phyloP scores from a whole-genome alignment of 2,888 invertebrate genomes.

The Melanophora roralis region DNA sequence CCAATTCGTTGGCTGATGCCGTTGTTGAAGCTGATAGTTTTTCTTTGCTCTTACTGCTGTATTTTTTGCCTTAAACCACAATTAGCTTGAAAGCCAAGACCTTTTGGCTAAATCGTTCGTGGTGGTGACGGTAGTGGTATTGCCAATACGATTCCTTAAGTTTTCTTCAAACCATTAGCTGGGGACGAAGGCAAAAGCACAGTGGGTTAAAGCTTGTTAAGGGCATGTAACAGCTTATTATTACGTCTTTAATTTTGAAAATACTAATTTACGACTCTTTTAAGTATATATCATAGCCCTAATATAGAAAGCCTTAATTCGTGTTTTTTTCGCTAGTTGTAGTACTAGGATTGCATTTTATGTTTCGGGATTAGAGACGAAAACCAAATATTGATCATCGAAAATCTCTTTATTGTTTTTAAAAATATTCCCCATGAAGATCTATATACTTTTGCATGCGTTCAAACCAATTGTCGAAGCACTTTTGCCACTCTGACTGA shows the following conservation, averaged over 20 bases:
- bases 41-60: neutral
- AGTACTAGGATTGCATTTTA: no score
- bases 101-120: conserved; percentile 35
- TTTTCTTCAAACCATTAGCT: neutral
- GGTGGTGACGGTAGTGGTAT: conserved; percentile 14
- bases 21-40: neutral
- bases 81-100: conserved; percentile 54
- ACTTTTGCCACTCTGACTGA: no score
- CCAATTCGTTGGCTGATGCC: conserved; percentile 16
- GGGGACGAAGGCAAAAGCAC: neutral
- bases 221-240: neutral
- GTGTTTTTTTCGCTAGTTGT: no score
- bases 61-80: conserved; percentile 44
- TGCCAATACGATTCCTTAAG: neutral
- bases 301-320: no score
- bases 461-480: no score
- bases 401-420: no score
- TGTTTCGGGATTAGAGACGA: no score
- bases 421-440: no score
- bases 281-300: no score
- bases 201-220: neutral
- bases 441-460: no score
- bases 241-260: neutral
- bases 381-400: no score
- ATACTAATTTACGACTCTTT: neutral